A percentile compares a stretch with the other conserved stretches of the same genome.
Conservation (phyloP, 2,797 vertebrate species). For the Morelia viridis region DNA sequence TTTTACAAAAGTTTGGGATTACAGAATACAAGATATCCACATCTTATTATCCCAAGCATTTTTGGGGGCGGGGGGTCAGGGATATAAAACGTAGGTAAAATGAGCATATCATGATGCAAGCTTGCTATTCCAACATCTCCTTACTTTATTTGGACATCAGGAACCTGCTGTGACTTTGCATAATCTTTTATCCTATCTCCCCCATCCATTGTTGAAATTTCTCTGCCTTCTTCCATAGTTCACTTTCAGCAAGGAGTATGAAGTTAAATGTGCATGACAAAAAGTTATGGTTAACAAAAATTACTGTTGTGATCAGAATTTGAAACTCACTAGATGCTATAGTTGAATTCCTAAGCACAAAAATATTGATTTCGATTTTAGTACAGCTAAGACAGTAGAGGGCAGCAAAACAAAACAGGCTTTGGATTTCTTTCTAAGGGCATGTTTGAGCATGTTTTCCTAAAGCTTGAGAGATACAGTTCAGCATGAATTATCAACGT, state of each 20-base stretch:
- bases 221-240: too few relatives aligned
- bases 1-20: not conserved
- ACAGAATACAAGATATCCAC: not conserved
- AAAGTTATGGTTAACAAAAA: not conserved
- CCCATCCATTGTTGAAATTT: not conserved
- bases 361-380: not conserved
- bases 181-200: not conserved
- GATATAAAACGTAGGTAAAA: not conserved
- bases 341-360: not conserved
- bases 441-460: constrained; percentile 80
- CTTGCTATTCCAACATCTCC: not conserved
- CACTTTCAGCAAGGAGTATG: not conserved
- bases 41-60: not conserved
- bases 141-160: not conserved
- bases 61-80: too few relatives aligned
- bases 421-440: constrained; percentile 28
- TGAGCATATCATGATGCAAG: not conserved
- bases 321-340: not conserved
- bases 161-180: not conserved
- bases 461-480: constrained; percentile 36
- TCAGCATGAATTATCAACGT: constrained; percentile 44
- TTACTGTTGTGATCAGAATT: not conserved
- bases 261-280: not conserved
- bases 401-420: constrained; percentile 61
- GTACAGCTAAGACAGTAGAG: constrained; percentile 69